Conservation (phyloP, 2,888 invertebrate genomes). For the Acheta domesticus region DNA sequence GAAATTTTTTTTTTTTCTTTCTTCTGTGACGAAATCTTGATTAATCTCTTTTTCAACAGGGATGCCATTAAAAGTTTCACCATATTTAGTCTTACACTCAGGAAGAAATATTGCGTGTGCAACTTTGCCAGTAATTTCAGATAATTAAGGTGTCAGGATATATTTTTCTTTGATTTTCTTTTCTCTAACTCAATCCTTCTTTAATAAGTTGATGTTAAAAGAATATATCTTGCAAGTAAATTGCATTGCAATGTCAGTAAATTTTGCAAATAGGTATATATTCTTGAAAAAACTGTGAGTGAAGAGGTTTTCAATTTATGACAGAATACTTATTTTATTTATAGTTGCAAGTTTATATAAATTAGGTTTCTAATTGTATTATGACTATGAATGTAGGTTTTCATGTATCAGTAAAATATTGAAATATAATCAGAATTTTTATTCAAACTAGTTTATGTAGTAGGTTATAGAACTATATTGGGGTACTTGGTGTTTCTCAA, state of each 20-base stretch:
- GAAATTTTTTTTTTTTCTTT: not conserved
- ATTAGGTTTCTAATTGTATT: not conserved
- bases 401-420: not conserved
- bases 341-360: not conserved
- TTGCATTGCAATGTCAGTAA: not conserved
- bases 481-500: not conserved
- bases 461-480: not conserved
- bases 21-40: not conserved
- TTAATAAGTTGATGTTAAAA: not conserved
- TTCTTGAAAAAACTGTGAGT: not conserved
- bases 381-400: not conserved
- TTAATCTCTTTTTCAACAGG: no score
- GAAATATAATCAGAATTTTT: constrained; percentile 9
- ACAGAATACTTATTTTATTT: not conserved
- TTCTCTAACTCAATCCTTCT: not conserved
- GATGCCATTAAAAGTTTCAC: not conserved
- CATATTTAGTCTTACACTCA: not conserved
- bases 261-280: not conserved
- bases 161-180: constrained; percentile 9
- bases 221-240: not conserved
- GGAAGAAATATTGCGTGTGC: not conserved
- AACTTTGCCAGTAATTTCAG: not conserved
- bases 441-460: not conserved
- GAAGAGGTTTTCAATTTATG: not conserved
- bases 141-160: not conserved